These are phyloP conservation scores for Muntiacus muntjak DNA, from an alignment of 2,113 vertebrate genomes.

Conservation along the genomic window DNA sequence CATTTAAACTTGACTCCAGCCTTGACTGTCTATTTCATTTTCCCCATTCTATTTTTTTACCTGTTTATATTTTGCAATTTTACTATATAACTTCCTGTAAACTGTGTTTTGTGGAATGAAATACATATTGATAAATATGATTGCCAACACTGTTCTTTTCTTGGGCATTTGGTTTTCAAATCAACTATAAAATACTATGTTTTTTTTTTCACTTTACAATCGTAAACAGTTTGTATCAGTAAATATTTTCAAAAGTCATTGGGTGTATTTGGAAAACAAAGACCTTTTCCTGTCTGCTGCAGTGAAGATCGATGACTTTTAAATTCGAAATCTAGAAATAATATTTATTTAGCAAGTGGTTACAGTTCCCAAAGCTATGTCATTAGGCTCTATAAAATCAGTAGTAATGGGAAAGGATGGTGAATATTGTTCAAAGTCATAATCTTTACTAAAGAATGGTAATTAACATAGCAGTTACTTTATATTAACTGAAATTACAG, in stretches of 20 bases:
- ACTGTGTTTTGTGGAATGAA: neutral
- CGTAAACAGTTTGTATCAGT: constrained; percentile 80
- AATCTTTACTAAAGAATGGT: neutral
- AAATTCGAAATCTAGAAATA: constrained; percentile 55
- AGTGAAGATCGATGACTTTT: constrained; percentile 64
- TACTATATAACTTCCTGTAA: neutral
- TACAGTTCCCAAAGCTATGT: neutral
- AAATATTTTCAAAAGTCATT: constrained; percentile 79
- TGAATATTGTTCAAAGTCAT: neutral
- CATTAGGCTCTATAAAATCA: neutral
- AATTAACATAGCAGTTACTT: neutral
- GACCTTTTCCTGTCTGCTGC: constrained; percentile 41
- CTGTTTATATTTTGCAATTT: neutral
- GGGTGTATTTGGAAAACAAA: constrained; percentile 67
- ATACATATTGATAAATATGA: neutral
- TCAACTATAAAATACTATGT: neutral
- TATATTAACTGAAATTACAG: neutral
- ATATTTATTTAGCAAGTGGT: constrained; percentile 61
- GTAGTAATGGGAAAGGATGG: neutral
- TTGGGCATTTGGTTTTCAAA: constrained; percentile 28
- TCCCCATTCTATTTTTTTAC: neutral
- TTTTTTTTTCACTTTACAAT: constrained; percentile 66
- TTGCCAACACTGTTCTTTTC: neutral
- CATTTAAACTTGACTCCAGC: neutral
- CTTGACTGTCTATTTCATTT: neutral